phyloP scores from a whole-genome alignment of 2,113 vertebrate genomes.

The Indri indri region DNA sequence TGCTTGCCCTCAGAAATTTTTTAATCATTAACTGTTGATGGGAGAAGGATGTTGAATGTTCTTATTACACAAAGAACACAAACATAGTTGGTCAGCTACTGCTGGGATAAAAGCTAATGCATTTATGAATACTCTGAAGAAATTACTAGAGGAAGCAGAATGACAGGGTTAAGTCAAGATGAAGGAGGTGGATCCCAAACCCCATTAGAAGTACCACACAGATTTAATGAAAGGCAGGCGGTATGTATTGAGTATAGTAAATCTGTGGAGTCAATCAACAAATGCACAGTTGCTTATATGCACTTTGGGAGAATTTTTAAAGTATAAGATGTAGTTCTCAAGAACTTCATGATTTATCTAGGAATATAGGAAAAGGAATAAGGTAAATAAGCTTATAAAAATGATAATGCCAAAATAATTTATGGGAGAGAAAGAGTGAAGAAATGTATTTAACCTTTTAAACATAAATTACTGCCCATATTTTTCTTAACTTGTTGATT shows the following conservation, averaged over 20 bases:
- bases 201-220: background rate
- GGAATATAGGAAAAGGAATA: background rate
- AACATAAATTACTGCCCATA: background rate
- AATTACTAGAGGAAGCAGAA: background rate
- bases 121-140: background rate
- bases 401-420: background rate
- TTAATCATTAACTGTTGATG: background rate
- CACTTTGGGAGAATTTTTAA: background rate
- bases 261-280: background rate
- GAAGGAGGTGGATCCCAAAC: background rate
- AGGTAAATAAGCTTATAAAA: background rate
- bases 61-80: background rate
- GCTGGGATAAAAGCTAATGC: background rate
- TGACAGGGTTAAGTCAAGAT: background rate
- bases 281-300: background rate
- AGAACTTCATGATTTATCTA: background rate
- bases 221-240: background rate
- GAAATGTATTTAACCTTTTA: constrained; percentile 20
- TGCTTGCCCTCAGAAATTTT: background rate
- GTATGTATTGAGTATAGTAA: background rate
- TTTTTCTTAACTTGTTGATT: constrained; percentile 31
- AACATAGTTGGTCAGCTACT: background rate
- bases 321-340: background rate
- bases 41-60: background rate
- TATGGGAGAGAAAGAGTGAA: background rate